Base-by-base conservation (phyloP, 2,888 invertebrate species). In the Lochmaea capreae region DNA sequence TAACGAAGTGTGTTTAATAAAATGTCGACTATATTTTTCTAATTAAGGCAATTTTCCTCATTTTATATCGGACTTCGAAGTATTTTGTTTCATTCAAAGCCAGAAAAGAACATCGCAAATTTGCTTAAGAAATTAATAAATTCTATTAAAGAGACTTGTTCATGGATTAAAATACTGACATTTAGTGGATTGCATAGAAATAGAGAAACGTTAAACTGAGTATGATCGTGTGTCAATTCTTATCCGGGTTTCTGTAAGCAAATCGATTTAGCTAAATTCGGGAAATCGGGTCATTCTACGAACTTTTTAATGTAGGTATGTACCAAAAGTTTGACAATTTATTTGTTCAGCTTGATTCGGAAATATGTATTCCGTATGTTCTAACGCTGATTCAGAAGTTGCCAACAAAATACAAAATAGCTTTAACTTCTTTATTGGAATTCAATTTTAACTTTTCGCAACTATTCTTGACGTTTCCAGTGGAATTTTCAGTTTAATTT, bases 191-290 rank as follows among this genome's bases (percentile, higher is more conserved):
- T 16, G 16, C 9, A 18, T 42, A 62, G 43, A 62, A 62, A 39
- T 62, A 62, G 62, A 62, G 62, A 42, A 43, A 42, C 39, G 39
- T 33, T 65, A 26, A 58, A 57, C 43, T 42, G n/a, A 33, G 46
- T 61, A 58, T 71, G 58, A 65, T 71, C 46, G 58, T 65, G 52
- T 68, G 67, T 73, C 73, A 65, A 68, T 73, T 68, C 73, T 68
- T 63, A 73, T 73, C 73, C 73, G 73, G 73, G 73, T 58, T 72
- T 68, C 67, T 58, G 43, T 72, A 73, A 73, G 68, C 63, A 68
- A 73, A 73, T 73, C 73, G 73, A 73, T 73, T 73, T 68, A 73
- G 73, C 73, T 73, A 46, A 59, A 73, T 68, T 68, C 73, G 59
- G 68, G 73, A 73, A 73, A 68, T 68, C 68, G 68, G 73, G 73